Percentiles rank a stretch among this genome's conserved stretches.
These are phyloP conservation scores for Tinea pellionella DNA, from an alignment of 2,888 invertebrate genomes.

Conservation along the genomic window DNA sequence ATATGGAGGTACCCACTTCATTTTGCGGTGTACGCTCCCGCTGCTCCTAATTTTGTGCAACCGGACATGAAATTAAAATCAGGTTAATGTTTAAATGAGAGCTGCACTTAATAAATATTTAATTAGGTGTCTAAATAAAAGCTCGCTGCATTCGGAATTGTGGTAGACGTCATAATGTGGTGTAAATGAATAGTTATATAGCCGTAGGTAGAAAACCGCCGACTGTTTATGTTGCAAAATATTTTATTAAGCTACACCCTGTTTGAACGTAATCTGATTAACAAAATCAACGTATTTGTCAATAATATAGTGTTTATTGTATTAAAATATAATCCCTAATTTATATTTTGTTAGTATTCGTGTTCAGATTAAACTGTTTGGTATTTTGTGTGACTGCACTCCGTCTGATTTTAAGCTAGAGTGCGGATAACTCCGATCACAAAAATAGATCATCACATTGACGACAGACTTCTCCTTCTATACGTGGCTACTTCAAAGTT, in stretches of 20 bases:
- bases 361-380: not conserved
- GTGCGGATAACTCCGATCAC: too few species aligned
- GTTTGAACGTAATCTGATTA: conserved; percentile 3
- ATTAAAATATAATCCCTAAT: too few species aligned
- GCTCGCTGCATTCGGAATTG: conserved; percentile 37
- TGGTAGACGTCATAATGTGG: conserved; percentile 39
- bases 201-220: not conserved
- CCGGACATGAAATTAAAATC: conserved; percentile 67
- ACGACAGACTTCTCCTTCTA: too few species aligned
- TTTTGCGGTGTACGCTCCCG: conserved; percentile 56
- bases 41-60: conserved; percentile 62
- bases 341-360: too few species aligned
- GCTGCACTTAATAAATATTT: conserved; percentile 68
- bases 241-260: not conserved
- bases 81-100: conserved; percentile 65
- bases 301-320: not conserved
- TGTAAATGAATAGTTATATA: conserved; percentile 46
- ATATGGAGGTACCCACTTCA: conserved; percentile 47
- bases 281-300: not conserved
- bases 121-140: conserved; percentile 68
- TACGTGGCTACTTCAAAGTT: too few species aligned
- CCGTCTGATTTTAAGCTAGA: too few species aligned
- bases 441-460: too few species aligned
- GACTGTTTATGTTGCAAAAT: conserved; percentile 5
- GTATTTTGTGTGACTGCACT: too few species aligned